phyloP scores from a whole-genome alignment of 2,888 invertebrate species.

The Muschampia plurimacula region DNA sequence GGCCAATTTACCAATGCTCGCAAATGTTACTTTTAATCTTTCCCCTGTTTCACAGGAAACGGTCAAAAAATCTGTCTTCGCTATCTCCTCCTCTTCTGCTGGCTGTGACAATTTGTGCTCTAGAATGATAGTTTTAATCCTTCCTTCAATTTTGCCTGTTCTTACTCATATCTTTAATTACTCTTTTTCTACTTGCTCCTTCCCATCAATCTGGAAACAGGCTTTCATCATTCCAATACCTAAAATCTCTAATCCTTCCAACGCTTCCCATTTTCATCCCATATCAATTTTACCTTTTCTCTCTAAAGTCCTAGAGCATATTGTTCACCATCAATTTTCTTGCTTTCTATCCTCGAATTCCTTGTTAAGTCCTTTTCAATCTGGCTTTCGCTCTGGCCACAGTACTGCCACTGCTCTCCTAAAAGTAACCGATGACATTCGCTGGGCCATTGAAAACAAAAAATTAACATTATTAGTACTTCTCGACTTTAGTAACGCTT shows the following conservation, averaged over 20 bases:
- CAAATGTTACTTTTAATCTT: background rate
- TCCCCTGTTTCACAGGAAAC: background rate
- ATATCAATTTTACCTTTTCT: background rate
- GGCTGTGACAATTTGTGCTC: background rate
- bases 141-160: background rate
- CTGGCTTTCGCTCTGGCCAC: background rate
- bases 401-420: too few relatives aligned
- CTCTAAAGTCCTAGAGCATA: conserved; percentile 2
- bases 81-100: background rate
- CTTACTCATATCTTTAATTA: conserved; percentile 15
- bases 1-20: background rate
- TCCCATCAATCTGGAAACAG: conserved; percentile 2
- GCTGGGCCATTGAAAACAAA: too few relatives aligned
- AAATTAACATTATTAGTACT: background rate
- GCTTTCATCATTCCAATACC: background rate
- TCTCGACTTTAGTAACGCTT: too few relatives aligned
- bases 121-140: background rate
- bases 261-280: too few relatives aligned
- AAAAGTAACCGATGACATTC: too few relatives aligned
- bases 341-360: background rate
- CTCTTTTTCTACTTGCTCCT: background rate
- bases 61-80: background rate
- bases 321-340: background rate
- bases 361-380: background rate
- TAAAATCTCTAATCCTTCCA: background rate